A percentile compares a stretch with the other conserved stretches of the same genome.
Evolutionary conservation across 2,888 invertebrate species (phyloP).

Genomic region (Phortica magna): DNA sequence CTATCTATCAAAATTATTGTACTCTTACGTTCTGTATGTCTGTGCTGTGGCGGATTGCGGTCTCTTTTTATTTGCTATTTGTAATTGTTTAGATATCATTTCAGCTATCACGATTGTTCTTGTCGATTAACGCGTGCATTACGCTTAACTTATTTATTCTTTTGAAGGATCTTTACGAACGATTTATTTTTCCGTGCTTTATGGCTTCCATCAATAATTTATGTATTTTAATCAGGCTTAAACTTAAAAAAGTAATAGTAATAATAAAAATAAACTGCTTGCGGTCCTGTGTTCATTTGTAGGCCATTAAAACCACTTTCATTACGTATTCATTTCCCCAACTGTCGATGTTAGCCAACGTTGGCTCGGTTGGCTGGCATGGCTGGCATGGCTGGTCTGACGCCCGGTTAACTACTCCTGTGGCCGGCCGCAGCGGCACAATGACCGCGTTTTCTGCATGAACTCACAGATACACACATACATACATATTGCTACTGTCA

Average conservation of each 20-base stretch:
- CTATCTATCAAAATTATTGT: constrained; percentile 22
- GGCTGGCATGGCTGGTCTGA: neutral
- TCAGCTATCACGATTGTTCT: neutral
- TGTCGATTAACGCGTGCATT: too few species aligned
- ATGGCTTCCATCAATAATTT: neutral
- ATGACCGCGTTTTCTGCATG: constrained; percentile 62
- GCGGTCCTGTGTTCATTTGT: constrained; percentile 2
- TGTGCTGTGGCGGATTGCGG: neutral
- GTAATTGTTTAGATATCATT: neutral
- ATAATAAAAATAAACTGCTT: too few species aligned
- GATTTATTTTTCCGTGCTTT: neutral
- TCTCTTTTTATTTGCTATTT: neutral
- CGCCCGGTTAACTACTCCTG: neutral
- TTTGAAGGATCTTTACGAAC: too few species aligned
- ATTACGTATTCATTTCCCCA: constrained; percentile 65
- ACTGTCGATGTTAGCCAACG: constrained; percentile 32
- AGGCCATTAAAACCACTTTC: constrained; percentile 50
- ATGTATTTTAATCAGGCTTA: neutral
- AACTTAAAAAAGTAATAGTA: neutral
- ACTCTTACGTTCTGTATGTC: neutral
- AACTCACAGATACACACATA: neutral
- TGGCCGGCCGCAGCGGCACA: constrained; percentile 47
- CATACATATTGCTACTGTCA: constrained; percentile 2
- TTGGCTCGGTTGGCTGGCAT: neutral
- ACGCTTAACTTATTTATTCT: too few species aligned